Base-by-base conservation (phyloP, 2,888 invertebrate genomes). In the Slavum lentiscoides region DNA sequence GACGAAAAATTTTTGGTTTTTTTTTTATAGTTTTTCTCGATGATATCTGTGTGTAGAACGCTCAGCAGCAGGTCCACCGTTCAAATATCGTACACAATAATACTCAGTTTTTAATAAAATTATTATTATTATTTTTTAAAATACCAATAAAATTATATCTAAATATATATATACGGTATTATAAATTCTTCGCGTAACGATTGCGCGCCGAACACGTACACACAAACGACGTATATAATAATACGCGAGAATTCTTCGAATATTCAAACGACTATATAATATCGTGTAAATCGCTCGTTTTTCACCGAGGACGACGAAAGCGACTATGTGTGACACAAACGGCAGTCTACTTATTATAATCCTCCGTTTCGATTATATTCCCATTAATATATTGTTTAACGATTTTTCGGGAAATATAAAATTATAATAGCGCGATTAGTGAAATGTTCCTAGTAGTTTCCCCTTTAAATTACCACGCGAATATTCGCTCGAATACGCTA, bases 21-120 rank as follows among this genome's bases (percentile, higher is more conserved):
- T 75, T 62, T 43, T 66, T 74, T 53, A 64, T n/a, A 64, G 74
- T 70, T 58, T 19, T 58, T 74, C 55, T 39, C 64, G 74, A 66
- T 64, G 55, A 53, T 43, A 30, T 30, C 30, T 30, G 30, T 30
- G 30, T 30, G 30, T 30, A 4, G 30, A 30, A 4, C 30, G 30
- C 30, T 1, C 30, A 30, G 30, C 30, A 30, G 30, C 30, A 30
- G 30, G 30, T 30, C 30, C 30, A 30, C 30, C 30, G 30, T 30
- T 30, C 30, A 4, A 30, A 30, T 30, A 30, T 30, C 30, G 30
- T 30, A 30, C 30, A 30, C 30, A 30, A 30, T n/a, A n/a, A n/a
- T n/a, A n/a, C n/a, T 30, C 30, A 4, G 30, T 4, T 30, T 30
- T 30, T 30, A 30, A 30, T 30, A 30, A 4, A 30, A 30, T 30